Base-by-base conservation (phyloP, 1,140 invertebrate species). In the Apis dorsata region DNA sequence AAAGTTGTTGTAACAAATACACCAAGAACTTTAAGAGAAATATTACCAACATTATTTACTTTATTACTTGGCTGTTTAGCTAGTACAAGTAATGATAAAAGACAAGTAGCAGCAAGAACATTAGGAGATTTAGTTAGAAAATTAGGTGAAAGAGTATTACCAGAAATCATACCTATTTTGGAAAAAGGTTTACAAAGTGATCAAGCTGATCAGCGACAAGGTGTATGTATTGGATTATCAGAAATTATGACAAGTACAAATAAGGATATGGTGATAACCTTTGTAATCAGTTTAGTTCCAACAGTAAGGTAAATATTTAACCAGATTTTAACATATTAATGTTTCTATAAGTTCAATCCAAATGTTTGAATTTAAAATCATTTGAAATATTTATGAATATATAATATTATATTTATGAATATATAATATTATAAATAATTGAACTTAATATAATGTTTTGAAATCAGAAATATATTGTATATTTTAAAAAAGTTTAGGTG, bases 221-320 rank as follows among this genome's bases (percentile, higher is more conserved):
- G 99, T 89, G 99, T 99, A 17, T 99, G 99, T 93, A 99, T 99
- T 92, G 99, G 99, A 10, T 95, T 99, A 2, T 98, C 98, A 1
- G 99, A 99, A 95, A 99, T 99, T 88, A 99, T 99, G 96, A 96
- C 97, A 7, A 99, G 98, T 63, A 99, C 98, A 5, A 99, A 97
- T 75, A 96, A 96, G 90, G 99, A 99, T 89, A 99, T 99, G 96
- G 97, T 99, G 12, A 93, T 98, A 2, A 97, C 97, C 5, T 99
- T 99, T 94, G 98, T 99, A 2, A 98, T 99, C 92, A 99, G 97
- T 90, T 94, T 99, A 73, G 98, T 99, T n/a, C 98, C 98, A n/a
- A 99, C 98, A 8, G 98, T 99, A 12, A 95, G 95, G 94, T 95
- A 88, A 84, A 86, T n/a, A n/a, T 60, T n/a, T 90, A 44, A 44